Evolutionary conservation across 2,888 invertebrate genomes (phyloP), one percentile per base, ranked within the genome.

Genomic region (Euproctis similis): DNA sequence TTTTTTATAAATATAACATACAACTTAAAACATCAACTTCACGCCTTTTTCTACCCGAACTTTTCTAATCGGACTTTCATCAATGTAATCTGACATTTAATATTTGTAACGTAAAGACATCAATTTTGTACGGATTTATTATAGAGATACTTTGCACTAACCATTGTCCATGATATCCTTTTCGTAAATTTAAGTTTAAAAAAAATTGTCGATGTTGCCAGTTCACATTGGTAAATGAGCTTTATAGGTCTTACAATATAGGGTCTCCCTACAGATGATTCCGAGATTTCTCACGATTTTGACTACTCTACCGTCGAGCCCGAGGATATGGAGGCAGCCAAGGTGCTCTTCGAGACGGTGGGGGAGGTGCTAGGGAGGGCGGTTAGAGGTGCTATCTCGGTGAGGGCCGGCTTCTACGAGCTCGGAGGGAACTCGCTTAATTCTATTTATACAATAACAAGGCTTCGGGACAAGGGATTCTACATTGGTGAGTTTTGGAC

Each of bases 381-480:
- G 0, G 72, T 59, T 0, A 78, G 92, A 4, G 85, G 87, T 1
- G 86, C 86, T 1, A 70, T 94, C 4, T 87, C 88, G 0, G 58
- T 88, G 0, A 74, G 88, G 9, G 88, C 91, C 0, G 93, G 93
- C 46, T 95, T 95, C 68, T 95, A 92, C 60, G 90, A 93, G 48
- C 82, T 95, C 20, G 95, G 95, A 1, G 95, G 95, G 7, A 94
- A 95, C 59, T 95, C 95, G 0, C 80, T 95, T 10, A 95, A 95
- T 63, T 94, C 95, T 0, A 91, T 95, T 33, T 91, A 88, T 45
- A 94, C 94, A 0, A 93, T 95, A 4, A 92, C 92, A 0, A 86
- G 88, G 54, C 65, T 96, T 26, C 85, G 90, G 24, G 92, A 94
- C 30, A 88, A 89, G 54, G 94, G 94, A 7, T 94, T 91, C 59